Percentiles rank a stretch among this genome's conserved stretches.
phyloP scores from a whole-genome alignment of 1,140 invertebrate genomes.

The Pollicipes pollicipes region DNA sequence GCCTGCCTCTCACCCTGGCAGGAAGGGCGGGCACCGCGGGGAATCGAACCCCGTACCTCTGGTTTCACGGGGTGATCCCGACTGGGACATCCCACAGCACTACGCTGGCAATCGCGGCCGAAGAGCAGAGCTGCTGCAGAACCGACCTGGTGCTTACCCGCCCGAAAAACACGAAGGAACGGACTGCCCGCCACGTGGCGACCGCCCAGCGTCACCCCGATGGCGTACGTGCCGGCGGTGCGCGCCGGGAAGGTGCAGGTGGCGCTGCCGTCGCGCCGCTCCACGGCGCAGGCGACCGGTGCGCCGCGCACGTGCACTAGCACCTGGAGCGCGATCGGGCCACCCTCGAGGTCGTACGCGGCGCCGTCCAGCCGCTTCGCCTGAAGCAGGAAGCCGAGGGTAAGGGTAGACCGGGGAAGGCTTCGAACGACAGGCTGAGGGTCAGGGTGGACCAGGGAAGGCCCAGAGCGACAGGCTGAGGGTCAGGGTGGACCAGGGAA shows the following conservation, averaged over 20 bases:
- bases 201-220: constrained; percentile 60
- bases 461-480: no score
- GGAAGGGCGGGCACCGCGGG: no score
- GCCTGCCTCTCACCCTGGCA: no score
- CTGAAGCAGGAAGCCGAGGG: no score
- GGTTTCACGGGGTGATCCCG: no score
- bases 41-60: no score
- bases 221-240: constrained; percentile 68
- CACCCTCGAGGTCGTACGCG: constrained; percentile 31
- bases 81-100: no score
- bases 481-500: no score
- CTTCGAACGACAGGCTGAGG: no score
- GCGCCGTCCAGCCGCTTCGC: neutral
- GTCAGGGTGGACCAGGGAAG: no score
- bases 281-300: constrained; percentile 36
- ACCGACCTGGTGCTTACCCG: constrained; percentile 42
- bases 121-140: neutral
- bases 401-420: no score
- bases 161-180: constrained; percentile 42
- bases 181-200: constrained; percentile 46
- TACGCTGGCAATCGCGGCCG: neutral
- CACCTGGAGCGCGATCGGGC: constrained; percentile 57
- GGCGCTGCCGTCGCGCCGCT: constrained; percentile 64
- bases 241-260: constrained; percentile 79
- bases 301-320: constrained; percentile 47